A percentile compares a stretch with the other conserved stretches of the same genome.
Conservation (phyloP, 1,140 invertebrate species). For the Meloidogyne floridensis region DNA sequence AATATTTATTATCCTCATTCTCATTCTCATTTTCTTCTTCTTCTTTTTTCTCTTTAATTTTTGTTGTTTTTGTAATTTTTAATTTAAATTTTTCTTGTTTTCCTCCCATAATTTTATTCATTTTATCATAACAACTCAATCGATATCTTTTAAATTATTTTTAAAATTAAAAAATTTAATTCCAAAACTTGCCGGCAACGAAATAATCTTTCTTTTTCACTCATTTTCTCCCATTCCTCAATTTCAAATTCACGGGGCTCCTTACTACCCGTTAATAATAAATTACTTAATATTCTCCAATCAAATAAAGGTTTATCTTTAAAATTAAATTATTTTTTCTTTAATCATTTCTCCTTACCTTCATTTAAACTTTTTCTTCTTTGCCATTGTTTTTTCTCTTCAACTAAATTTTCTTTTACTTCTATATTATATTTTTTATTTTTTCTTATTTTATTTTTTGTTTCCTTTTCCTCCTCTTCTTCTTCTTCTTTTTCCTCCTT, state of each 20-base stretch:
- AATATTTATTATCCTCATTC: too few relatives aligned
- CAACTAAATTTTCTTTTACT: not conserved
- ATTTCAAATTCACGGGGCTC: not conserved
- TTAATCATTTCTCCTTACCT: not conserved
- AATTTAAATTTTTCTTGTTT: not conserved
- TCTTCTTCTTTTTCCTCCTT: not conserved
- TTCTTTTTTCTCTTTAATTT: not conserved
- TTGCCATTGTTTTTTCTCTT: constrained; percentile 5
- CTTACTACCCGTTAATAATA: not conserved
- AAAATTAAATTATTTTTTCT: constrained; percentile 10
- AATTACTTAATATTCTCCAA: constrained; percentile 6
- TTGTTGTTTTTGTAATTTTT: not conserved
- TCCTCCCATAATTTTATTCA: not conserved
- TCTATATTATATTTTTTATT: constrained; percentile 14
- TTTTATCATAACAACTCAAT: constrained; percentile 10
- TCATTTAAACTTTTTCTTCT: not conserved
- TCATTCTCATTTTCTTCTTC: too few relatives aligned
- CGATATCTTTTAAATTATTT: not conserved
- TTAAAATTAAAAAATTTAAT: not conserved
- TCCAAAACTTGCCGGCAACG: not conserved
- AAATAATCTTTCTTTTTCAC: constrained; percentile 1
- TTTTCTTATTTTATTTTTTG: not conserved
- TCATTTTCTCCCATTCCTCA: not conserved
- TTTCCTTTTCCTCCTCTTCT: not conserved
- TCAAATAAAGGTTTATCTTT: not conserved